Evolutionary conservation across 2,113 vertebrate genomes (phyloP).

Genomic region (Oryzias curvinotus): DNA sequence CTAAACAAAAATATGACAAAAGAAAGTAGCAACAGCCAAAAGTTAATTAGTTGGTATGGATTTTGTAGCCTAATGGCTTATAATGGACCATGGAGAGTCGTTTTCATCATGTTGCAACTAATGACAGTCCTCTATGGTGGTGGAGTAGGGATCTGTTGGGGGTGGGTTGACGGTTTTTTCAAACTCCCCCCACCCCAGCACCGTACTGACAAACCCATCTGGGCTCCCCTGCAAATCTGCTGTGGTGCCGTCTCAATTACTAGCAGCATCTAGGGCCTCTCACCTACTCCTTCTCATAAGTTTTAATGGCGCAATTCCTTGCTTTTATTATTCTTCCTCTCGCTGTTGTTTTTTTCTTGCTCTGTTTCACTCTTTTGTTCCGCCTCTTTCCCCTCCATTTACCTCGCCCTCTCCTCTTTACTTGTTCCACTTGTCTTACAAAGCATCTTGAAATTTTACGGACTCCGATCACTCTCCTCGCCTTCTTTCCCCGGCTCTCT

Average conservation of each 20-base stretch:
- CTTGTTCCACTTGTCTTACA: constrained; percentile 56
- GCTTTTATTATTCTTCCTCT: neutral
- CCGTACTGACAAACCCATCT: constrained; percentile 37
- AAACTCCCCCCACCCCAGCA: constrained; percentile 7
- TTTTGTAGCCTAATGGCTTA: constrained; percentile 49
- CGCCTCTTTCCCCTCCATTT: constrained; percentile 54
- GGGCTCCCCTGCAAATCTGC: constrained; percentile 60
- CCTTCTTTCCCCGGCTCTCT: neutral
- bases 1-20: neutral
- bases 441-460: constrained; percentile 61
- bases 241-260: constrained; percentile 62
- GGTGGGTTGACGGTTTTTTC: constrained; percentile 23
- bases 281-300: constrained; percentile 43
- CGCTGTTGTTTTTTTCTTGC: constrained; percentile 43
- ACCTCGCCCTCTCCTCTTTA: constrained; percentile 31
- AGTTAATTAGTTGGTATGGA: constrained; percentile 43
- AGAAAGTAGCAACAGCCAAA: constrained; percentile 19
- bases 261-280: constrained; percentile 41
- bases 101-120: constrained; percentile 41
- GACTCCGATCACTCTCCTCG: constrained; percentile 51
- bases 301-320: constrained; percentile 41
- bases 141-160: constrained; percentile 29
- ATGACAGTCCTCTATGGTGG: constrained; percentile 40
- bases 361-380: constrained; percentile 31
- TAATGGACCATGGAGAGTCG: constrained; percentile 46